phyloP scores from a whole-genome alignment of 2,888 invertebrate genomes.

The Cephus sareptanus region DNA sequence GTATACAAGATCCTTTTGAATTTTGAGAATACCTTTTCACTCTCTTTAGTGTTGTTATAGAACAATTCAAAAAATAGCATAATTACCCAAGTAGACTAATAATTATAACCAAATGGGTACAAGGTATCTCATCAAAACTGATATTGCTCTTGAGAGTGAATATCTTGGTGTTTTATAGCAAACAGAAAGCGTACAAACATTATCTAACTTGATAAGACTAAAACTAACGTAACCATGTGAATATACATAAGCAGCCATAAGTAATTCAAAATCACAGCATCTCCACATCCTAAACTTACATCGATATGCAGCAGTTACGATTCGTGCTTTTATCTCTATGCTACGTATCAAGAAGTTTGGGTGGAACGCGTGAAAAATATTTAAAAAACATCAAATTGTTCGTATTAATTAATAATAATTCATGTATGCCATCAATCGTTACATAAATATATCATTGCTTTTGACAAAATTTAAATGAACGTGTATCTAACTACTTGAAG shows the following conservation, averaged over 20 bases:
- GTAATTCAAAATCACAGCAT: not conserved
- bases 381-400: not conserved
- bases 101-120: not conserved
- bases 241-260: not conserved
- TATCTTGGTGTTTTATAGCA: not conserved
- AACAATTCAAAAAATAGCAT: no score
- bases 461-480: not conserved
- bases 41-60: no score
- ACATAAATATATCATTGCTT: not conserved
- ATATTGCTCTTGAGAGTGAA: not conserved
- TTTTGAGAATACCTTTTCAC: not conserved
- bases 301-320: not conserved
- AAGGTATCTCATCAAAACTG: not conserved
- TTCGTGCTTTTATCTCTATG: not conserved
- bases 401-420: not conserved
- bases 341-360: not conserved
- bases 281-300: not conserved
- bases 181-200: not conserved
- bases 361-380: not conserved
- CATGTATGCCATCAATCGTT: not conserved
- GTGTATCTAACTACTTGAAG: not conserved
- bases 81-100: not conserved
- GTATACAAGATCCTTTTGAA: no score
- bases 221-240: not conserved
- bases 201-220: not conserved